Percentiles rank a stretch among this genome's conserved stretches.
These are phyloP conservation scores for Hirtodrosophila trivittata DNA, from an alignment of 2,888 invertebrate genomes.

Conservation along the genomic window DNA sequence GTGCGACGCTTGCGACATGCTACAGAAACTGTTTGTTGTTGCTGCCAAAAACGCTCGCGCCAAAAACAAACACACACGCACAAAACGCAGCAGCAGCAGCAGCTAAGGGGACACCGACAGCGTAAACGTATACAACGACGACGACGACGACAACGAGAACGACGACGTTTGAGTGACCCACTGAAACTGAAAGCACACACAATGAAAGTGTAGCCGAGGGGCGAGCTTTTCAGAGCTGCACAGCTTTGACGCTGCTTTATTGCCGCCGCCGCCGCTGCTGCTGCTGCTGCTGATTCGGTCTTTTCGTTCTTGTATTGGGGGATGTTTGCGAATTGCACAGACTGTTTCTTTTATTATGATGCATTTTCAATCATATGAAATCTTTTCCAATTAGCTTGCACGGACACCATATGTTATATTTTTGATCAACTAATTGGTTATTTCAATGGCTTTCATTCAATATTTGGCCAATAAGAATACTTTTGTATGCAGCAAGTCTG, in stretches of 20 bases:
- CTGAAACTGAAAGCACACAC: slow-evolving; percentile 35
- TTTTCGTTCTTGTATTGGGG: neutral
- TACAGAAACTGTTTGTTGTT: slow-evolving; percentile 36
- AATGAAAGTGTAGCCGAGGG: slow-evolving; percentile 4
- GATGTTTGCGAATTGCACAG: neutral
- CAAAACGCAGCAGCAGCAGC: slow-evolving; percentile 12
- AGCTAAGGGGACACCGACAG: slow-evolving; percentile 8
- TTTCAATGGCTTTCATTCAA: slow-evolving; percentile 13
- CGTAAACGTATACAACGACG: neutral
- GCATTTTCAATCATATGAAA: slow-evolving; percentile 2
- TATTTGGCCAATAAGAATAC: slow-evolving; percentile 6
- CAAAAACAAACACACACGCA: slow-evolving; percentile 37
- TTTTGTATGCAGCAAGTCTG: slow-evolving; percentile 25
- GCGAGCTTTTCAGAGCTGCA: slow-evolving; percentile 16
- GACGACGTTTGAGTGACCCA: slow-evolving; percentile 32
- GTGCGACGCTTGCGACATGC: slow-evolving; percentile 48
- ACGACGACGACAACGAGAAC: slow-evolving; percentile 9
- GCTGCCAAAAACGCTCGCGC: slow-evolving; percentile 42
- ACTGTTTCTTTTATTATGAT: neutral
- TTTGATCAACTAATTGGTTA: neutral
- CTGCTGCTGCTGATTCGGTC: too few relatives aligned
- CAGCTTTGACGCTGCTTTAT: slow-evolving; percentile 20
- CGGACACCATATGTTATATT: too few relatives aligned
- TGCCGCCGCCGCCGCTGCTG: slow-evolving; percentile 14
- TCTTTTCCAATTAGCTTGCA: neutral